Evolutionary conservation across 2,797 vertebrate species (phyloP).

Genomic region (Aeoliscus strigatus): DNA sequence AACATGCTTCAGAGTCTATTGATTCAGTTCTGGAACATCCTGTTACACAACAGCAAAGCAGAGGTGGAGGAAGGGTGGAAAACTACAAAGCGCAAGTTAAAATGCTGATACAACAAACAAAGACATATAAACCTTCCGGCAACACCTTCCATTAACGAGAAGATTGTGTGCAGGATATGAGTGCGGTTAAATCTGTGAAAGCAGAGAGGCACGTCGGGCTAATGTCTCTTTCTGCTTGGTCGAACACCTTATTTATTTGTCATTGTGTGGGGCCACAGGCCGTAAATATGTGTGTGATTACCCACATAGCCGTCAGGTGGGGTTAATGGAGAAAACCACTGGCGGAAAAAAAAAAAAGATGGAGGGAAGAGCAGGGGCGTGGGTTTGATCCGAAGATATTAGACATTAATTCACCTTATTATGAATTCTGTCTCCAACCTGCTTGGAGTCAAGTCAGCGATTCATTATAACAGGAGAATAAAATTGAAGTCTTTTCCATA

Average conservation of each 20-base stretch:
- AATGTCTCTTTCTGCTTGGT: slow-evolving; percentile 46
- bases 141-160: slow-evolving; percentile 27
- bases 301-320: slow-evolving; percentile 54
- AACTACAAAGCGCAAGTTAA: not conserved
- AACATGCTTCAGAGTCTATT: no score
- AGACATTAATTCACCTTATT: no score
- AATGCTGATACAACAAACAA: not conserved
- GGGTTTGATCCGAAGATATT: not conserved
- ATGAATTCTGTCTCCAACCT: no score
- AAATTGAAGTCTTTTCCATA: no score
- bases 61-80: not conserved
- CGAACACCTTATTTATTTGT: slow-evolving; percentile 38
- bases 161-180: not conserved
- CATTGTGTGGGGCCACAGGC: slow-evolving; percentile 50
- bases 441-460: no score
- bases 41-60: slow-evolving; percentile 4
- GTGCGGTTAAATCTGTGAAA: slow-evolving; percentile 19
- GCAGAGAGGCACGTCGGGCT: slow-evolving; percentile 10
- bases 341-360: slow-evolving; percentile 15
- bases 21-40: slow-evolving; percentile 13
- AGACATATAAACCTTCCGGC: slow-evolving; percentile 18
- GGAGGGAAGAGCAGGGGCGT: not conserved
- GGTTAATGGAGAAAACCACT: slow-evolving; percentile 58
- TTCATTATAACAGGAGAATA: no score
- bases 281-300: slow-evolving; percentile 53